These are phyloP conservation scores for Phasia obesa DNA, from an alignment of 2,888 invertebrate species.

Conservation along the genomic window DNA sequence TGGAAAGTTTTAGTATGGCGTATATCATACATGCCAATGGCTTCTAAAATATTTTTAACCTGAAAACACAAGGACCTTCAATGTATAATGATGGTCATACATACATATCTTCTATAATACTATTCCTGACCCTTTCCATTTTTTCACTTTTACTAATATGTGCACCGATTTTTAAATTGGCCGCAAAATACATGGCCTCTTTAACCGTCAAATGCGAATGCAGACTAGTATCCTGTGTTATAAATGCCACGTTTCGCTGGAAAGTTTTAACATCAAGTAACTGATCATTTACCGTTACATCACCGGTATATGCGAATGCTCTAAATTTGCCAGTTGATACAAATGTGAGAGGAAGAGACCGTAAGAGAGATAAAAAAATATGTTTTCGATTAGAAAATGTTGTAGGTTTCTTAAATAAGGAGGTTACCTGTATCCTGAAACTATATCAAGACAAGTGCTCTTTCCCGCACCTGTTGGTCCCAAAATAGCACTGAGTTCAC, in stretches of 20 bases:
- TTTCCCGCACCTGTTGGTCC: slow-evolving; percentile 96
- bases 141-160: slow-evolving; percentile 86
- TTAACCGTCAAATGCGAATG: slow-evolving; percentile 92
- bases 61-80: slow-evolving; percentile 77
- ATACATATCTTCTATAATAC: not conserved
- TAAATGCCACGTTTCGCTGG: slow-evolving; percentile 91
- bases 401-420: too few species aligned
- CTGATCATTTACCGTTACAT: slow-evolving; percentile 88
- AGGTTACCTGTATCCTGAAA: slow-evolving; percentile 95
- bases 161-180: slow-evolving; percentile 91
- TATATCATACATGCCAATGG: slow-evolving; percentile 88
- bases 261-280: slow-evolving; percentile 87
- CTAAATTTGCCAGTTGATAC: too few species aligned
- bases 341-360: too few species aligned
- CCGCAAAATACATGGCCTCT: slow-evolving; percentile 93
- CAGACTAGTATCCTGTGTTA: slow-evolving; percentile 93
- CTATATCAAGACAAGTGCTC: slow-evolving; percentile 93
- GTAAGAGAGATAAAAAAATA: too few species aligned
- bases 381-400: too few species aligned
- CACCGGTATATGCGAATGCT: slow-evolving; percentile 84
- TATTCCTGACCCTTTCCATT: slow-evolving; percentile 85
- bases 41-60: slow-evolving; percentile 91
- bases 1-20: slow-evolving; percentile 87
- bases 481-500: slow-evolving; percentile 92
- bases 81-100: not conserved